A percentile compares a stretch with the other conserved stretches of the same genome.
Evolutionary conservation across 2,888 invertebrate species (phyloP).

Genomic region (Rhyacophila evoluta): DNA sequence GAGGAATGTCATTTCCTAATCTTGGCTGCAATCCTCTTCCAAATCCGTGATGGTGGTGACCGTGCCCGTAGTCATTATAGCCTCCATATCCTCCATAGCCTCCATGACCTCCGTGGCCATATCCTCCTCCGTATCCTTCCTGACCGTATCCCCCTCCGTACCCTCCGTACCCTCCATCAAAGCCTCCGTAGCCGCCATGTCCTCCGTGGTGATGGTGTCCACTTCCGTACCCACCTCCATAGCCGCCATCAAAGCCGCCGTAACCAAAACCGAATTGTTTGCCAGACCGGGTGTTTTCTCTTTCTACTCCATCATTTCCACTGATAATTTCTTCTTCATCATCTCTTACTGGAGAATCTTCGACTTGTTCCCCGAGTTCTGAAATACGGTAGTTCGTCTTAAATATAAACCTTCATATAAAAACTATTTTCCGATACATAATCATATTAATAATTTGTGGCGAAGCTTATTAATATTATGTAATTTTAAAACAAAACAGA

Average conservation of each 20-base stretch:
- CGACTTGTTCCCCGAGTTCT: neutral
- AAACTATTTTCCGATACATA: no score
- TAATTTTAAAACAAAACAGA: no score
- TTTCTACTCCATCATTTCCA: neutral
- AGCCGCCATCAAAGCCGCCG: neutral
- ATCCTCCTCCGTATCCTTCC: constrained; percentile 25
- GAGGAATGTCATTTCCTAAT: neutral
- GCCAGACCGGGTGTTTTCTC: constrained; percentile 2
- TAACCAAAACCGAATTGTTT: constrained; percentile 34
- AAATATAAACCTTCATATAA: no score
- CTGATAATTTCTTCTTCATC: neutral
- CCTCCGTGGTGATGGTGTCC: neutral
- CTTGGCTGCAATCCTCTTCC: constrained; percentile 34
- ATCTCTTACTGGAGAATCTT: neutral
- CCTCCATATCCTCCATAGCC: constrained; percentile 19
- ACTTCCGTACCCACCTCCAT: neutral
- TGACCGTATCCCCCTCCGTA: constrained; percentile 29
- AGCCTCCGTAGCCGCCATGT: constrained; percentile 15
- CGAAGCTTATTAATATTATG: no score
- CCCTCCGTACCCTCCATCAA: neutral
- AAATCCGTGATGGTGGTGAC: constrained; percentile 27
- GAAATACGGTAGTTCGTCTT: no score
- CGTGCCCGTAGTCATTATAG: neutral
- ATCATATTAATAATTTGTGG: no score
- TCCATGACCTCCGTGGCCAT: constrained; percentile 1